Base-by-base conservation (phyloP, 2,797 vertebrate genomes). In the Catamblyrhynchus diadema region DNA sequence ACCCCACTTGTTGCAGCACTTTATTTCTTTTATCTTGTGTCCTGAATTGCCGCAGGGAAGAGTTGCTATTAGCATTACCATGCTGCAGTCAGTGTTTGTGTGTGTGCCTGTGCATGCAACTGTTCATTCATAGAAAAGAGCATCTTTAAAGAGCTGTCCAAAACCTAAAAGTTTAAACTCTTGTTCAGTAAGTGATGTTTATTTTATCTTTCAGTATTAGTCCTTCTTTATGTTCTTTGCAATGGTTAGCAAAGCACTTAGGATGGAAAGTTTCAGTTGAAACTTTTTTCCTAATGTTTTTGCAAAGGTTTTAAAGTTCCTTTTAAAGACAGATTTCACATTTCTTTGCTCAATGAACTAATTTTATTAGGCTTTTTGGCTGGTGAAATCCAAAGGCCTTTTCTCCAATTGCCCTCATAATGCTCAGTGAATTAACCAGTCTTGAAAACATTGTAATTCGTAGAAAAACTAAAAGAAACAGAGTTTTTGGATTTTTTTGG, bases 101-200 rank as follows among this genome's bases (percentile, higher is more conserved):
- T 39, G 4, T 39, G 27, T 17, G 39, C 10, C 30, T 53, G 9
- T 50, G 19, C 0, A 0, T 57, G 27, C 12, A 59, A 37, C 12
- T n/a, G 12, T 47, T 59, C 4, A 4, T 47, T 64, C 22, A 51
- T 2, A 39, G 23, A 67, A 19, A 71, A 78, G 39, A 70, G 10
- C 6, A 24, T 37, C 9, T 77, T 90, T 77, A 41, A 81, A 91
- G 82, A 37, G 12, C 32, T 50, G 6, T 35, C 8, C 3, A 66
- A 80, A 84, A 61, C 8, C 19, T 12, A 27, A n/a, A 48, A 1
- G 3, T 45, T 77, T 73, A 33, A 67, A 44, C 17, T 37, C 57
- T 25, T 24, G 2, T 45, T 75, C 10, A 5, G 6, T 45, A 61
- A 33, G 3, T 32, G 45, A 45, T 19, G 6, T 69, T 86, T 83